Conservation (phyloP, 2,888 invertebrate genomes). For the Lasioglossum calceatum region DNA sequence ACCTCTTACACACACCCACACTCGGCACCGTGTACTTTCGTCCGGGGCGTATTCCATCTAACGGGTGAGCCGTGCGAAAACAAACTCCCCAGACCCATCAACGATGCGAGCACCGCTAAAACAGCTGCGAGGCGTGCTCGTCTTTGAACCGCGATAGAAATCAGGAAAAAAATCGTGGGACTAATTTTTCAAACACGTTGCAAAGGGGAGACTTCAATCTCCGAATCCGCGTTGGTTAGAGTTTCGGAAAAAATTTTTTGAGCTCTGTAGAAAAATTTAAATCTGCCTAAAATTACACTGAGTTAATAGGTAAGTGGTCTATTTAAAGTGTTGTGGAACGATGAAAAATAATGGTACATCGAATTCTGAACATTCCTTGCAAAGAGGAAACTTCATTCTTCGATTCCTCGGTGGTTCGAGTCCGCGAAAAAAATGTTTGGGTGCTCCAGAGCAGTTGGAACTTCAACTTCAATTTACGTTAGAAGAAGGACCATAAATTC, state of each 20-base stretch:
- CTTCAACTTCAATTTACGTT: too few species aligned
- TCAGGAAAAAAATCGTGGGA: background rate
- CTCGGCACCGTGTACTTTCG: constrained; percentile 67
- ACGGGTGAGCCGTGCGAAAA: constrained; percentile 64
- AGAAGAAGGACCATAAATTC: background rate
- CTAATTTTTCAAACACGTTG: rapidly evolving
- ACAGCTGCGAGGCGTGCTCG: background rate
- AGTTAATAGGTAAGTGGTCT: too few species aligned
- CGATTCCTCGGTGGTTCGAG: rapidly evolving
- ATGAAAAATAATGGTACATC: too few species aligned
- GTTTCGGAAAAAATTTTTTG: background rate
- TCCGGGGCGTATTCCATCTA: constrained; percentile 67
- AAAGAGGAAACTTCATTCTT: background rate
- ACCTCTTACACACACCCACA: constrained; percentile 82
- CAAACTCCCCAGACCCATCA: background rate
- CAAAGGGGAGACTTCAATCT: background rate
- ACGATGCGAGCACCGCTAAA: background rate
- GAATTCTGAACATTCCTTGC: too few species aligned
- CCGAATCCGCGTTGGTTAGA: background rate
- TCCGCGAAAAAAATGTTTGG: background rate
- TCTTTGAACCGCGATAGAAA: background rate
- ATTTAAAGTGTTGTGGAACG: too few species aligned
- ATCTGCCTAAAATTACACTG: too few species aligned
- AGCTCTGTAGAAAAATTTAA: background rate
- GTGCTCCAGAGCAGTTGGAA: background rate